Conservation (phyloP, 2,888 invertebrate genomes). For the Subacronicta megacephala region DNA sequence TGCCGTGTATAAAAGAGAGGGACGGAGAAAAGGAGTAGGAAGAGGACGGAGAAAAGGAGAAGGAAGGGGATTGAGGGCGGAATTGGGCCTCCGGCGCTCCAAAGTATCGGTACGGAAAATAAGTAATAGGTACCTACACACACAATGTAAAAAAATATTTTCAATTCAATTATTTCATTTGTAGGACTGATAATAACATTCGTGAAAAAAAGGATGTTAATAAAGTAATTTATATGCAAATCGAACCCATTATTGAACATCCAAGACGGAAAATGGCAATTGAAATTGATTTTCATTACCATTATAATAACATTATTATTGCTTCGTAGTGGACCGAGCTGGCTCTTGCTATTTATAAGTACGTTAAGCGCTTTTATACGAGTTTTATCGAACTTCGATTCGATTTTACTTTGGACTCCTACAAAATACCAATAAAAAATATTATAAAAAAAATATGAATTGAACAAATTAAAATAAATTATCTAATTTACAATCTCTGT, state of each 20-base stretch:
- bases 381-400: no score
- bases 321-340: conserved; percentile 10
- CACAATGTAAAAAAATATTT: neutral
- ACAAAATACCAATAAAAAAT: neutral
- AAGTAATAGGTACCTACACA: no score
- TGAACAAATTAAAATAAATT: neutral
- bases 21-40: no score
- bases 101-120: no score
- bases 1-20: no score
- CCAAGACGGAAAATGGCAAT: conserved; percentile 22
- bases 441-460: neutral
- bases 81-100: no score
- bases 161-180: neutral
- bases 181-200: neutral
- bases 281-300: conserved; percentile 41
- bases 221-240: conserved; percentile 43
- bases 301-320: conserved; percentile 36
- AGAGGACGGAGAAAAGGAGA: no score
- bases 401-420: neutral
- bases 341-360: neutral
- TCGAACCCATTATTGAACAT: conserved; percentile 37
- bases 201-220: conserved; percentile 8
- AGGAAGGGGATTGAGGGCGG: no score
- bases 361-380: neutral
- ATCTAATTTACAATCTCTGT: neutral